Conservation (phyloP, 2,113 vertebrate species). For the Myotis yumanensis region DNA sequence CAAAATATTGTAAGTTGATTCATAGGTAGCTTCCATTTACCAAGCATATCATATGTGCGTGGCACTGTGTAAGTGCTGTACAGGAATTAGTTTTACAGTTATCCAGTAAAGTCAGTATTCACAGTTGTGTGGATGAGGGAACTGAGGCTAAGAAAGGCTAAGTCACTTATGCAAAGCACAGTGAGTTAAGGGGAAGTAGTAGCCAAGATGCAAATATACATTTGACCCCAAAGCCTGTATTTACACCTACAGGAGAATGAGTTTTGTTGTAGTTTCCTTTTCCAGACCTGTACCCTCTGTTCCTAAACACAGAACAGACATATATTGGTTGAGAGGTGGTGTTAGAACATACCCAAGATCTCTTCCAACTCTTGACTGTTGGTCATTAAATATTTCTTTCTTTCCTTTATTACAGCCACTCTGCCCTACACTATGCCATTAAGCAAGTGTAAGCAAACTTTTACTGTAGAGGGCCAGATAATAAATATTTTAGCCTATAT, state of each 20-base stretch:
- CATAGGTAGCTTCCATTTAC: background rate
- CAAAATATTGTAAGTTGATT: background rate
- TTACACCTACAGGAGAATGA: background rate
- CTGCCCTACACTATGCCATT: background rate
- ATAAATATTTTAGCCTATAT: background rate
- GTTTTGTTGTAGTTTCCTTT: background rate
- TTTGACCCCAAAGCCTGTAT: background rate
- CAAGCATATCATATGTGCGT: background rate
- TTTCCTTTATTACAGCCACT: background rate
- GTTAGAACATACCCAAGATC: background rate
- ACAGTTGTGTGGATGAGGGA: background rate
- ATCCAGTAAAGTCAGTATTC: background rate
- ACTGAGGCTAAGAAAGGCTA: background rate
- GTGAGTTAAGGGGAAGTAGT: background rate
- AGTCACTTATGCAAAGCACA: background rate
- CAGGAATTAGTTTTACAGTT: background rate
- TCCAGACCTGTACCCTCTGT: background rate
- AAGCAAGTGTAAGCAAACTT: background rate
- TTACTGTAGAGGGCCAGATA: background rate
- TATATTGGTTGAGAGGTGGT: background rate
- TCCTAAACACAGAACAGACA: background rate
- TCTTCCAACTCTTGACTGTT: background rate
- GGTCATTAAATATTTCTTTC: background rate
- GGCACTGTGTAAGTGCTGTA: background rate
- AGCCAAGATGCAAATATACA: background rate